Evolutionary conservation across 2,888 invertebrate species (phyloP).

Genomic region (Agriopis leucophaearia): DNA sequence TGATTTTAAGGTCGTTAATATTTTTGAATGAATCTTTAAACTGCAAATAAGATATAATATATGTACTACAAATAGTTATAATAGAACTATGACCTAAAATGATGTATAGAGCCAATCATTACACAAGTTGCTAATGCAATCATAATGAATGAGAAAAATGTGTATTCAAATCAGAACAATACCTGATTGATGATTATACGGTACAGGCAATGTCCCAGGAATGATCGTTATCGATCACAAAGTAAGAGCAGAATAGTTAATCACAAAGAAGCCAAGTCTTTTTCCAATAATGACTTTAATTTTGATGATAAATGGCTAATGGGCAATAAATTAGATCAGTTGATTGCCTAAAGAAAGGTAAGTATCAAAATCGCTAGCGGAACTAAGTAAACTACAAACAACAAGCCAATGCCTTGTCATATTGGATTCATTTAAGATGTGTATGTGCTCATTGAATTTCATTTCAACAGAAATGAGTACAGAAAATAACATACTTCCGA

Average conservation of each 20-base stretch:
- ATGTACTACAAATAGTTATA: background rate
- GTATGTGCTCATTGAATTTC: conserved; percentile 2
- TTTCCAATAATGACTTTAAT: conserved; percentile 26
- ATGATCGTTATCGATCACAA: conserved; percentile 41
- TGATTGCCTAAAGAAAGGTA: background rate
- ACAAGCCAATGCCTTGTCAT: conserved; percentile 1
- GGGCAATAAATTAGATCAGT: conserved; percentile 28
- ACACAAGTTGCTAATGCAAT: conserved; percentile 10
- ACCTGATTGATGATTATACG: conserved; percentile 48
- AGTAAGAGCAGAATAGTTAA: conserved; percentile 40
- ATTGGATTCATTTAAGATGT: conserved; percentile 8
- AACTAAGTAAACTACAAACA: background rate
- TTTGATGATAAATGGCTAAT: conserved; percentile 23
- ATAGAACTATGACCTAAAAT: background rate
- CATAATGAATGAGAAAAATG: conserved; percentile 35
- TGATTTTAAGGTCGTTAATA: too few species aligned
- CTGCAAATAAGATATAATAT: too few species aligned
- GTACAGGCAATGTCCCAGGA: conserved; percentile 41
- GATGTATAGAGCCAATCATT: background rate
- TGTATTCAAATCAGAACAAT: conserved; percentile 45
- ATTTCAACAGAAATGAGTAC: conserved; percentile 11
- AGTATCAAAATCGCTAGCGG: background rate
- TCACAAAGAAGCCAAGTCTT: conserved; percentile 34
- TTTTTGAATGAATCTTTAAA: too few species aligned
- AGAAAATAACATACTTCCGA: conserved; percentile 14